Evolutionary conservation across 2,113 vertebrate species (phyloP).

Genomic region (Psilopsiagon aymara): DNA sequence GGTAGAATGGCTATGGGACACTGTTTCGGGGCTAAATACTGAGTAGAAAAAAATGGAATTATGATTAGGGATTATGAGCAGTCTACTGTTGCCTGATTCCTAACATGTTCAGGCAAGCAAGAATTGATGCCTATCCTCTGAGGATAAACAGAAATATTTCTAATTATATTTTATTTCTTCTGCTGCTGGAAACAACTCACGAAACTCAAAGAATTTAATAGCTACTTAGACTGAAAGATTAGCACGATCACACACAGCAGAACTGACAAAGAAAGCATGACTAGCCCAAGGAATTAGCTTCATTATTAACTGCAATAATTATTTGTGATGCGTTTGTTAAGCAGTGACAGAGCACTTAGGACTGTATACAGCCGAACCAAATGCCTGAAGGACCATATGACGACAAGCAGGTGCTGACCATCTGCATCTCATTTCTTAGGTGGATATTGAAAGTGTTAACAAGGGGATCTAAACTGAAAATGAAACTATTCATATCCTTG

Average conservation of each 20-base stretch:
- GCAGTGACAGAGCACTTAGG: conserved; percentile 38
- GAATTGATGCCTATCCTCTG: background rate
- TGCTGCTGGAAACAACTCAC: background rate
- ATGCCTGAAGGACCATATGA: background rate
- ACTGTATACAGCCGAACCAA: background rate
- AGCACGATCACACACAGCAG: background rate
- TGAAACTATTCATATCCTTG: background rate
- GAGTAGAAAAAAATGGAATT: background rate
- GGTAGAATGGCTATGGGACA: background rate
- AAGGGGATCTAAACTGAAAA: background rate
- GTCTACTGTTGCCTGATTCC: conserved; percentile 1
- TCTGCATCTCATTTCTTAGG: conserved; percentile 12
- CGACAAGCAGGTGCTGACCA: conserved; percentile 53
- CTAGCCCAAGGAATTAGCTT: conserved; percentile 43
- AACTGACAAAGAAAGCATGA: background rate
- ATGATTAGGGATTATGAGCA: background rate
- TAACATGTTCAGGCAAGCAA: conserved; percentile 22
- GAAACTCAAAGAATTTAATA: conserved; percentile 14
- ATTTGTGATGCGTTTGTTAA: conserved; percentile 49
- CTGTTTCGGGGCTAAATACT: background rate
- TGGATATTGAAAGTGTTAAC: background rate
- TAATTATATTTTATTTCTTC: conserved; percentile 14
- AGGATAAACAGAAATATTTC: conserved; percentile 41
- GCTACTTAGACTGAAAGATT: conserved; percentile 14
- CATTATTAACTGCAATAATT: conserved; percentile 53